Evolutionary conservation across 2,797 vertebrate genomes (phyloP).

Genomic region (Microctenopoma lineatum): DNA sequence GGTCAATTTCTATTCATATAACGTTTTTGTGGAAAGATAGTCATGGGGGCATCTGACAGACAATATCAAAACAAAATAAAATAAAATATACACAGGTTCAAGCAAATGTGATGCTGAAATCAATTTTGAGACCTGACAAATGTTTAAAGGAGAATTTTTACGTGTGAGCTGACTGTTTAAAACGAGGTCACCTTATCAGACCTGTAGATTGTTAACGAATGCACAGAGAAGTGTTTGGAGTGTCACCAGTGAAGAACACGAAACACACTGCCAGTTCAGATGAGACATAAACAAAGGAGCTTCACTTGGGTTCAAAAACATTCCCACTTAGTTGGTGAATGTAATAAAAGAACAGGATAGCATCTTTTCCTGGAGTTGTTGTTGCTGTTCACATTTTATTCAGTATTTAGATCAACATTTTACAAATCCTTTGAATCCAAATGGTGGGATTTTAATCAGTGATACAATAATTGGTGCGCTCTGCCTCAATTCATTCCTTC

Average conservation of each 20-base stretch:
- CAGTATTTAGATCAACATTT: background rate
- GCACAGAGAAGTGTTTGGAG: background rate
- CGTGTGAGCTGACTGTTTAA: background rate
- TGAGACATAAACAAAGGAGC: slow-evolving; percentile 1
- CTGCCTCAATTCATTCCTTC: slow-evolving; percentile 46
- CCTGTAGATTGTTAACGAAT: background rate
- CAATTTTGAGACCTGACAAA: background rate
- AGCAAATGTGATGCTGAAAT: background rate
- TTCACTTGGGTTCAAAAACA: background rate
- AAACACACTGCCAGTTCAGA: slow-evolving; percentile 9
- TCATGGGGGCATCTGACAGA: background rate
- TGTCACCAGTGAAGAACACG: background rate
- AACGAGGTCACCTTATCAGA: slow-evolving; percentile 4
- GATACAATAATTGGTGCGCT: slow-evolving; percentile 38
- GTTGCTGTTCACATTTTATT: slow-evolving; percentile 5
- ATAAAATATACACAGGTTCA: background rate
- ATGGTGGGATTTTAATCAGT: slow-evolving; percentile 27
- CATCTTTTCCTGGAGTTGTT: background rate
- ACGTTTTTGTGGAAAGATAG: no score
- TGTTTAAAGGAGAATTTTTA: background rate
- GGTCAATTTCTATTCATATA: background rate
- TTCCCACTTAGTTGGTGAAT: background rate
- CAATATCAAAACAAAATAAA: background rate
- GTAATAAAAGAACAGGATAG: slow-evolving; percentile 1
- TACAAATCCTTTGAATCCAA: slow-evolving; percentile 1